Evolutionary conservation across 2,113 vertebrate species (phyloP), one percentile per base, ranked within the genome.

Genomic region (Irena cyanogastra): DNA sequence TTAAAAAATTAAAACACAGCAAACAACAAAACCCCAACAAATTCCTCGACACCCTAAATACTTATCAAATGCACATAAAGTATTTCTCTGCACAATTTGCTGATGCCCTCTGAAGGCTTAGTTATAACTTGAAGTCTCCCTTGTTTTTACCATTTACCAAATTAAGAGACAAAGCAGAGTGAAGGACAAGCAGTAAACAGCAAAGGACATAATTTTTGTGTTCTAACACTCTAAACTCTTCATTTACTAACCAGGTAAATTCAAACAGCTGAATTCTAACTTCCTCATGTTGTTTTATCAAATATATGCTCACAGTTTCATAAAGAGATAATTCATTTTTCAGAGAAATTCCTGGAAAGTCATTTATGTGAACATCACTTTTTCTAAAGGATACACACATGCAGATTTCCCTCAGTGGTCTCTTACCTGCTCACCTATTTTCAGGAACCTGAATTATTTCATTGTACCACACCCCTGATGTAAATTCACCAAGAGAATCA

Each of bases 341-440:
- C 41, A 88, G 37, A 83, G 20, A 64, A 84, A 37, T 57, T 14
- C 65, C 22, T 82, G 44, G 18, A 7, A 71, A 57, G 39, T 6
- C 26, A 64, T 64, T 9, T 18, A 42, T 87, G 33, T 49, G 56
- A 52, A 28, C 6, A 21, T 8, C 1, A 3, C 24, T 71, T 33
- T 82, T 76, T 35, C 52, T 50, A 27, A 28, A 1, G 12, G 35
- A 69, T 24, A 52, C 0, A 3, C 22, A 70, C 0, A 1, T 56
- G 33, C 11, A 20, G 18, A 23, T 41, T 53, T 57, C 71, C 61
- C n/a, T 66, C 47, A 8, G 41, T 10, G 39, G 13, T 45, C 68
- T 83, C 68, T 35, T 37, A n/a, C 59, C 39, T 75, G 37, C n/a
- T 63, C 74, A 54, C 18, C 20, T 57, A 16, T 52, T 52, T 47